These are phyloP conservation scores for Excalfactoria chinensis DNA, from an alignment of 2,113 vertebrate genomes.

Conservation along the genomic window DNA sequence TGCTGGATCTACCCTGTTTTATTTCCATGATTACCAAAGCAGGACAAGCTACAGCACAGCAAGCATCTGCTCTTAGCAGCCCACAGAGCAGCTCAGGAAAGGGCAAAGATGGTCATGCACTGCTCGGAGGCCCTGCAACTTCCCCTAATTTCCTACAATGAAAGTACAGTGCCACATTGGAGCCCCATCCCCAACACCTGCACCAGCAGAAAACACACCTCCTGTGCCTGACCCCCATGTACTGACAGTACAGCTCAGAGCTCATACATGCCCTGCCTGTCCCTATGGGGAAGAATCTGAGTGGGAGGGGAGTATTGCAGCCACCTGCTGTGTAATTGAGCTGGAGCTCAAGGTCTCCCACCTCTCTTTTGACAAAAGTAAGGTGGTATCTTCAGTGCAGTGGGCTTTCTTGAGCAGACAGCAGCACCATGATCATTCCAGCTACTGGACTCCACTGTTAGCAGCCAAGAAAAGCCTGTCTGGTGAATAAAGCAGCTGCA, in stretches of 20 bases:
- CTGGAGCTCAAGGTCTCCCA: background rate
- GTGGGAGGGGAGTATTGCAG: background rate
- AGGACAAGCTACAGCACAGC: background rate
- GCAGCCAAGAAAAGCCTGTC: background rate
- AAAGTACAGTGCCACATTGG: background rate
- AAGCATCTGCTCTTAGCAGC: background rate
- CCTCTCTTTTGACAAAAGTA: background rate
- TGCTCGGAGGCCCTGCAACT: background rate
- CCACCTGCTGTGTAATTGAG: background rate
- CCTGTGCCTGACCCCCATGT: fast-evolving
- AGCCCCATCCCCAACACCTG: background rate
- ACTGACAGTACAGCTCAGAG: background rate
- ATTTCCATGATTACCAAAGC: background rate
- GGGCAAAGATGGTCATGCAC: background rate
- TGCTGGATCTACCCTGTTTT: background rate
- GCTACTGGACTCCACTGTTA: background rate
- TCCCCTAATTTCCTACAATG: background rate
- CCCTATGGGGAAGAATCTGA: background rate
- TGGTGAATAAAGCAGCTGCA: background rate
- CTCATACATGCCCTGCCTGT: background rate
- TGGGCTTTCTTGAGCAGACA: background rate
- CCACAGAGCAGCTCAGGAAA: background rate
- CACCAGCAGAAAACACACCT: background rate
- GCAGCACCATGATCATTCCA: background rate
- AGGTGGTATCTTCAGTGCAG: background rate